phyloP scores from a whole-genome alignment of 2,797 vertebrate genomes.

The Intellagama lesueurii region DNA sequence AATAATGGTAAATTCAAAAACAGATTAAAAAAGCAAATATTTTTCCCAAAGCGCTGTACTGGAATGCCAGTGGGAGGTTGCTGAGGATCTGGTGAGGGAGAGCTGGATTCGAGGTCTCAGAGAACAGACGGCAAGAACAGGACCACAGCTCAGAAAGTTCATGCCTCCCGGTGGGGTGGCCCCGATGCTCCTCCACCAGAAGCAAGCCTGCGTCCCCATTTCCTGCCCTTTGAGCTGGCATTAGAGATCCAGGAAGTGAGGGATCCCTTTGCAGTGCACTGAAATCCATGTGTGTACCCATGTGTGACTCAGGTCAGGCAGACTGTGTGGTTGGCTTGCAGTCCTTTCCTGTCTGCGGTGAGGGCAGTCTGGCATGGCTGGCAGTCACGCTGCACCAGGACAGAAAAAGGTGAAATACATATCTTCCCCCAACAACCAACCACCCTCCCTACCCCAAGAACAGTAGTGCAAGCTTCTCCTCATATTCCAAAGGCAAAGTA shows the following conservation, averaged over 20 bases:
- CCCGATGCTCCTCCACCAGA: background rate
- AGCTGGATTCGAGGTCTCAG: background rate
- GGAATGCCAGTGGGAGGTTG: background rate
- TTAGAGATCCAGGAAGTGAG: background rate
- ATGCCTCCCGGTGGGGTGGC: background rate
- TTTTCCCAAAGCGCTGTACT: background rate
- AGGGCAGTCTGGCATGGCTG: too few species aligned
- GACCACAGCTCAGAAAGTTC: background rate
- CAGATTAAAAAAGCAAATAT: background rate
- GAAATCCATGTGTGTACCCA: background rate
- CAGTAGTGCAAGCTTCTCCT: background rate
- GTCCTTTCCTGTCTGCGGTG: conserved; percentile 4
- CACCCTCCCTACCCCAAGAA: background rate
- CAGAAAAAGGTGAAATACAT: too few species aligned
- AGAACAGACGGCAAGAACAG: too few species aligned
- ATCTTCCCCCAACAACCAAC: too few species aligned
- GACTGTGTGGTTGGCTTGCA: background rate
- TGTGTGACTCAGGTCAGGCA: background rate
- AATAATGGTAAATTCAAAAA: conserved; percentile 1
- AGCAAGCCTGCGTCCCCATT: background rate
- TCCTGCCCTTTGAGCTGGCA: background rate
- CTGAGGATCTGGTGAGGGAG: background rate
- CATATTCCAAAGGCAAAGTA: background rate
- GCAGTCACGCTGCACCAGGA: background rate
- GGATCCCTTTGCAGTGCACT: background rate